Evolutionary conservation across 2,797 vertebrate species (phyloP), one percentile per base, ranked within the genome.

Genomic region (Coluber constrictor): DNA sequence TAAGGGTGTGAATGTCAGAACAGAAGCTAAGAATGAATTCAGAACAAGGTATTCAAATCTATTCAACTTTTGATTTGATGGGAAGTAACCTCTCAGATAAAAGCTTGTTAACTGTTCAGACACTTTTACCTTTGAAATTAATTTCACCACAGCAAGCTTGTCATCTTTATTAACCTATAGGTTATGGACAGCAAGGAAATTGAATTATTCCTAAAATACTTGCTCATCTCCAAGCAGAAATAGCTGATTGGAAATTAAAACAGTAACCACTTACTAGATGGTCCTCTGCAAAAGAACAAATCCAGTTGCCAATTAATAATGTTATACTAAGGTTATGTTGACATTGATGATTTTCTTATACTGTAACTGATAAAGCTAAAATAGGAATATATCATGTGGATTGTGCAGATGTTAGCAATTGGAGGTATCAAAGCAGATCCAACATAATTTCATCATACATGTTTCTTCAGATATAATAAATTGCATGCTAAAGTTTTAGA

Each of bases 31-130:
- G 54, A 89, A 61, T 0, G 55, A 93, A 91, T 61, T 29, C 15
- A 27, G 74, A 37, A 83, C 43, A 56, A 91, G 94, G 92, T 57
- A 1, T 29, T 86, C 93, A 90, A 86, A 94, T 43, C 57, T 92
- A 43, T 3, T 29, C 0, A 47, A n/a, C 25, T 47, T 90, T 92
- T 89, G 12, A 0, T 86, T 7, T 3, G 15, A 2, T 29, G 61
- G 37, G 25, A 51, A 90, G 11, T 74, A 70, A 3, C 43, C 87
- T n/a, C 86, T 15, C 25, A 93, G 63, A 11, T 20, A 2, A 29
- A 54, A 87, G 32, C 63, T 90, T 88, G 2, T 55, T 12, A 66
- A 56, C 29, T 59, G 27, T 5, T 90, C 93, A 93, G 88, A 55
- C 93, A 90, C 9, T 93, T 92, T 90, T 63, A 89, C 2, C 20